phyloP scores from a whole-genome alignment of 1,140 invertebrate species.

The Magallana ariakensis region DNA sequence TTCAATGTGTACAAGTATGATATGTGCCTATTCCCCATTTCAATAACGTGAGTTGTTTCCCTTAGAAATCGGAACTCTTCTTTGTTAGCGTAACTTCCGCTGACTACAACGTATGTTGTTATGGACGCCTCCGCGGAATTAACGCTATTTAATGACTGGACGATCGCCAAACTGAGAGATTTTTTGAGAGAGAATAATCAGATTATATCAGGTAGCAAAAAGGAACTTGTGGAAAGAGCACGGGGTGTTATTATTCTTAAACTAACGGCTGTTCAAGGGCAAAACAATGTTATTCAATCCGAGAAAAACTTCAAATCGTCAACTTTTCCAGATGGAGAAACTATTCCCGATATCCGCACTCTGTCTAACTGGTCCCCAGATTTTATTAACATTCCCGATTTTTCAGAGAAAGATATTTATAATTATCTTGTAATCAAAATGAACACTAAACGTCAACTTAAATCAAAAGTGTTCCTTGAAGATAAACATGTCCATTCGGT shows the following conservation, averaged over 20 bases:
- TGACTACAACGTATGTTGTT: not conserved
- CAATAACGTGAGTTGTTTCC: not conserved
- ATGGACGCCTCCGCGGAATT: not conserved
- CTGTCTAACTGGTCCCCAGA: slow-evolving; percentile 37
- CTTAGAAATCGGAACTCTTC: slow-evolving; percentile 3
- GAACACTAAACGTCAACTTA: slow-evolving; percentile 43
- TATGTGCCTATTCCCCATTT: not conserved
- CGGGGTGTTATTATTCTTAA: not conserved
- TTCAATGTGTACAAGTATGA: too few relatives aligned
- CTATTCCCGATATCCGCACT: slow-evolving; percentile 36
- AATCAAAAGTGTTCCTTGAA: slow-evolving; percentile 46
- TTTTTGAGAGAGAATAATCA: not conserved
- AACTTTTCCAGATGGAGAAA: slow-evolving; percentile 45
- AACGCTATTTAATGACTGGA: not conserved
- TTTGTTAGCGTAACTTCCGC: not conserved
- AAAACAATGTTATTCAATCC: not conserved
- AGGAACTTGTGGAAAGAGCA: not conserved
- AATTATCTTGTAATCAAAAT: slow-evolving; percentile 54
- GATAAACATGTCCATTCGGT: slow-evolving; percentile 51
- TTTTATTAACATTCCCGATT: slow-evolving; percentile 36
- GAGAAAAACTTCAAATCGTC: not conserved
- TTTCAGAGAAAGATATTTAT: slow-evolving; percentile 52
- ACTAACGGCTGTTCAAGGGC: not conserved
- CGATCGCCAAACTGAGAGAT: not conserved
- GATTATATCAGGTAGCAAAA: not conserved